phyloP scores from a whole-genome alignment of 2,113 vertebrate genomes.

The Thinocorus orbignyianus region DNA sequence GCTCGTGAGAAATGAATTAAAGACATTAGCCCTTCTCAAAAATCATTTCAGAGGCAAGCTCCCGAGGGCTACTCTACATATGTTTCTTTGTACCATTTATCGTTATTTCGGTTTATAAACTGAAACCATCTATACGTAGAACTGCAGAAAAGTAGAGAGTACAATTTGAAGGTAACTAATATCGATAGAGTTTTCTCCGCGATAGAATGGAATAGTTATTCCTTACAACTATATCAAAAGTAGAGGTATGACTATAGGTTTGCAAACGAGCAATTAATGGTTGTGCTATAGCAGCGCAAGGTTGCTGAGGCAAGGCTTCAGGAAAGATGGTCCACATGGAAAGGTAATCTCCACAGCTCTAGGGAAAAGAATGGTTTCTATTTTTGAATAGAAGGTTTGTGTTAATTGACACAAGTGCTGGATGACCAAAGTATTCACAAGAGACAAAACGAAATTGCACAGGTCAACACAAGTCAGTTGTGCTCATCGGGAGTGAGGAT shows the following conservation, averaged over 20 bases:
- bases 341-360: background rate
- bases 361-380: background rate
- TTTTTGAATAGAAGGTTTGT: background rate
- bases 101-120: background rate
- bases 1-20: background rate
- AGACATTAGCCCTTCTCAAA: background rate
- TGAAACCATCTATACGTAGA: background rate
- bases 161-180: background rate
- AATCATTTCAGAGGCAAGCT: background rate
- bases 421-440: background rate
- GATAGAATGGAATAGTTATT: background rate
- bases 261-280: background rate
- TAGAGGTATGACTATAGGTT: background rate
- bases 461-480: background rate
- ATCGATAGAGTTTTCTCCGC: accelerated
- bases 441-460: background rate
- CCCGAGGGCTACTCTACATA: background rate
- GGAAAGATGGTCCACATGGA: background rate
- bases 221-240: background rate
- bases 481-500: background rate
- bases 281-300: background rate
- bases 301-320: background rate
- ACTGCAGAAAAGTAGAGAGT: background rate
- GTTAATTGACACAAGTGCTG: background rate
- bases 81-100: background rate